Evolutionary conservation across 2,888 invertebrate genomes (phyloP).

Genomic region (Agrotis exclamationis): DNA sequence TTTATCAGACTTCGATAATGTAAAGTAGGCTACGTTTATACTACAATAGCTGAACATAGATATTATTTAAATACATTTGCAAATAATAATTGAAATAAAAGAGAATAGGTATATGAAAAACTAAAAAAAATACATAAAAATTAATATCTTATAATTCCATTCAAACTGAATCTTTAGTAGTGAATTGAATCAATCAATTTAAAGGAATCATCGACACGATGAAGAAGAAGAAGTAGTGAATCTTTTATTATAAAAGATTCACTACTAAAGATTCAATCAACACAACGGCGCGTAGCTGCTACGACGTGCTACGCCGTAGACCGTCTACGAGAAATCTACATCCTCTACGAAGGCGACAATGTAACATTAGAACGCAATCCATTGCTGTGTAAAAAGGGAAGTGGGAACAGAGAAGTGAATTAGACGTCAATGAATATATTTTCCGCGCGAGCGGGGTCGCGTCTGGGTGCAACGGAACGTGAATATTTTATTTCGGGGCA

Average conservation of each 20-base stretch:
- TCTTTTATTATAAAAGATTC: no score
- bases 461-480: constrained; percentile 53
- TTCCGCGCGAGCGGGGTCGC: constrained; percentile 64
- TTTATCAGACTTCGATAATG: no score
- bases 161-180: not conserved
- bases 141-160: not conserved
- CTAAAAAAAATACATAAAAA: not conserved
- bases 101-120: not conserved
- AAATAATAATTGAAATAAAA: not conserved
- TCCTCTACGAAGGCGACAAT: constrained; percentile 22
- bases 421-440: constrained; percentile 75
- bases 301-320: constrained; percentile 51
- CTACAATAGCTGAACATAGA: not conserved
- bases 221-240: no score
- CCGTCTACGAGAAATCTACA: constrained; percentile 23
- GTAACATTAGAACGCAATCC: constrained; percentile 43
- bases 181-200: no score
- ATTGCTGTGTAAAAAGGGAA: constrained; percentile 35
- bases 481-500: constrained; percentile 33
- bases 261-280: not conserved
- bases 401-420: constrained; percentile 67
- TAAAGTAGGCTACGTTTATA: not conserved
- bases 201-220: no score
- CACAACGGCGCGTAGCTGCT: constrained; percentile 26
- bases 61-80: not conserved